These are phyloP conservation scores for Cryptus armator DNA, from an alignment of 2,888 invertebrate genomes.

Conservation along the genomic window DNA sequence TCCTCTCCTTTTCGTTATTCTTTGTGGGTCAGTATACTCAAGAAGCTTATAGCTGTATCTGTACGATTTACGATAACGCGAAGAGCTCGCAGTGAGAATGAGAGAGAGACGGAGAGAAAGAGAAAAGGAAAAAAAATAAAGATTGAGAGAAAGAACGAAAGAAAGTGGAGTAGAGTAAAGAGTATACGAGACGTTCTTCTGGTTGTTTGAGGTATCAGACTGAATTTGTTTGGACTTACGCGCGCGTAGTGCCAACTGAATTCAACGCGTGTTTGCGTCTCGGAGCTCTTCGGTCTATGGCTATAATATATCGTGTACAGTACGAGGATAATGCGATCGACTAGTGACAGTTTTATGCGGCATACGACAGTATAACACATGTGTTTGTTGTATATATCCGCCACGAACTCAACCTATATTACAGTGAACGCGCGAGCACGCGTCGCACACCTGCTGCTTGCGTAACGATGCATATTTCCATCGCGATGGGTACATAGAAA, in stretches of 20 bases:
- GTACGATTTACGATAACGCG: constrained; percentile 33
- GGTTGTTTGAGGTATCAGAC: constrained; percentile 27
- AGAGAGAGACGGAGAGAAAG: neutral
- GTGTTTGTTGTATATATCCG: constrained; percentile 24
- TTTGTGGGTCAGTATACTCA: constrained; percentile 41
- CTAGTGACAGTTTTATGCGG: constrained; percentile 56
- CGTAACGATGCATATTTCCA: constrained; percentile 37
- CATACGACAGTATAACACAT: constrained; percentile 20
- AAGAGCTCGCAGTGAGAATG: neutral
- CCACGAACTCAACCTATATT: constrained; percentile 44
- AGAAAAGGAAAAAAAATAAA: neutral
- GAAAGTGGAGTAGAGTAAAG: constrained; percentile 5
- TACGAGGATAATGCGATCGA: constrained; percentile 53
- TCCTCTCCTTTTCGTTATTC: constrained; percentile 46
- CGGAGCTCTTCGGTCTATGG: neutral
- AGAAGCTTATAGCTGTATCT: neutral
- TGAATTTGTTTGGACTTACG: constrained; percentile 54
- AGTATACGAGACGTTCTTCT: neutral
- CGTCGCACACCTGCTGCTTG: constrained; percentile 47
- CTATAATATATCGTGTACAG: neutral
- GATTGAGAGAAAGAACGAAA: neutral
- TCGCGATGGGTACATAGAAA: constrained; percentile 29
- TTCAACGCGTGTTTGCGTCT: neutral
- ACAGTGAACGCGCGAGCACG: constrained; percentile 35
- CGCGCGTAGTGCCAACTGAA: constrained; percentile 31